Conservation (phyloP, 2,888 invertebrate genomes). For the Coelogynopora nodosa region DNA sequence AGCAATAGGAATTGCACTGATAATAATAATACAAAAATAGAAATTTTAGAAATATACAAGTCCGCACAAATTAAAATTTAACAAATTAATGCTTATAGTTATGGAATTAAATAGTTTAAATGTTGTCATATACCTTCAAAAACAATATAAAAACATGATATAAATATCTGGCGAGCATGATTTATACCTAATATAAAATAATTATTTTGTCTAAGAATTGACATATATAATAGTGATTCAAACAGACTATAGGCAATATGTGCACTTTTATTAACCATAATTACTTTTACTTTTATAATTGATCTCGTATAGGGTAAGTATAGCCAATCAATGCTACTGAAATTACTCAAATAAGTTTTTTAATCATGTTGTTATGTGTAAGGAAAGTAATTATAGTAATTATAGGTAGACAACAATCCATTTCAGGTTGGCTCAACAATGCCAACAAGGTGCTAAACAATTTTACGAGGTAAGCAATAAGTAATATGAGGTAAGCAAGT, state of each 20-base stretch:
- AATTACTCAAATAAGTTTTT: not conserved
- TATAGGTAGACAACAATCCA: not conserved
- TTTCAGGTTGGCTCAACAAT: not conserved
- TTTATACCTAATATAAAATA: not conserved
- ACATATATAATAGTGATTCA: constrained; percentile 3
- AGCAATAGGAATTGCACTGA: too few relatives aligned
- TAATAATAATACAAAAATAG: not conserved
- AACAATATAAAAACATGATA: constrained; percentile 16
- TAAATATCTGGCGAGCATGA: not conserved
- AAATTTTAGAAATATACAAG: constrained; percentile 14
- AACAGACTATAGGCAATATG: not conserved
- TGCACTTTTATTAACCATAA: not conserved
- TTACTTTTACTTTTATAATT: not conserved
- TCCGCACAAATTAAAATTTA: constrained; percentile 1
- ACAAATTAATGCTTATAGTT: not conserved
- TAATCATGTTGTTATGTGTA: not conserved
- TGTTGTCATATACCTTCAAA: constrained; percentile 19
- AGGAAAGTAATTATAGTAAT: not conserved
- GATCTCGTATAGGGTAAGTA: not conserved
- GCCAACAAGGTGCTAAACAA: not conserved
- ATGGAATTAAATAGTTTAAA: constrained; percentile 27
- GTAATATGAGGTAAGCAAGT: not conserved
- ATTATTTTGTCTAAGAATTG: constrained; percentile 13
- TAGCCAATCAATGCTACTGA: not conserved
- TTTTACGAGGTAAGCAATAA: not conserved